phyloP scores from a whole-genome alignment of 2,888 invertebrate genomes.

The Cephus sareptanus region DNA sequence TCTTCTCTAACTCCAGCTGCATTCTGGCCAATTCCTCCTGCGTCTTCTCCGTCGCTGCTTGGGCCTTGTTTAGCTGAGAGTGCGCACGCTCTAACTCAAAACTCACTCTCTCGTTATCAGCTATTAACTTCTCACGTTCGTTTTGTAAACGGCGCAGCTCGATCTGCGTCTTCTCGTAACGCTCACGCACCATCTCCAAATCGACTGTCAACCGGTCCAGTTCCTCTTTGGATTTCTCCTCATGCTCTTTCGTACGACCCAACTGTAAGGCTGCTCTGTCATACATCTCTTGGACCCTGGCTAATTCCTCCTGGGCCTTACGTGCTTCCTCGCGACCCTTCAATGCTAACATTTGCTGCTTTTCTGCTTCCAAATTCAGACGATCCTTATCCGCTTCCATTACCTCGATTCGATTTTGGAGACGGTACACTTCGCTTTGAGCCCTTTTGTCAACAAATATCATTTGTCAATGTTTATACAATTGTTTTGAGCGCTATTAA shows the following conservation, averaged over 20 bases:
- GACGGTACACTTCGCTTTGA: conserved; percentile 88
- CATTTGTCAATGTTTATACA: conserved; percentile 3
- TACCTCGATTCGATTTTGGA: conserved; percentile 89
- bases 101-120: conserved; percentile 85
- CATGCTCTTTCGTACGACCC: conserved; percentile 86
- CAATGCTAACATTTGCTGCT: conserved; percentile 80
- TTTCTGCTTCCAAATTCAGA: conserved; percentile 86
- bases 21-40: conserved; percentile 90
- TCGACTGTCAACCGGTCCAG: conserved; percentile 82
- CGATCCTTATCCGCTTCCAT: conserved; percentile 90
- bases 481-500: not conserved
- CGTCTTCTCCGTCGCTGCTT: conserved; percentile 86
- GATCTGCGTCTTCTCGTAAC: conserved; percentile 88
- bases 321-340: conserved; percentile 88
- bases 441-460: conserved; percentile 70
- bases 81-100: conserved; percentile 90
- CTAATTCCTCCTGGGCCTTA: conserved; percentile 87
- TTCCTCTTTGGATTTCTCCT: conserved; percentile 90
- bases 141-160: conserved; percentile 85
- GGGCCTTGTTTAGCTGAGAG: conserved; percentile 86
- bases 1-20: conserved; percentile 88
- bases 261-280: conserved; percentile 88
- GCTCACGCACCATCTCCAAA: conserved; percentile 87
- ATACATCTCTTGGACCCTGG: conserved; percentile 88
- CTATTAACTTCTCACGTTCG: conserved; percentile 86